These are phyloP conservation scores for Drosophila bunnanda DNA, from an alignment of 2,888 invertebrate genomes.

Conservation along the genomic window DNA sequence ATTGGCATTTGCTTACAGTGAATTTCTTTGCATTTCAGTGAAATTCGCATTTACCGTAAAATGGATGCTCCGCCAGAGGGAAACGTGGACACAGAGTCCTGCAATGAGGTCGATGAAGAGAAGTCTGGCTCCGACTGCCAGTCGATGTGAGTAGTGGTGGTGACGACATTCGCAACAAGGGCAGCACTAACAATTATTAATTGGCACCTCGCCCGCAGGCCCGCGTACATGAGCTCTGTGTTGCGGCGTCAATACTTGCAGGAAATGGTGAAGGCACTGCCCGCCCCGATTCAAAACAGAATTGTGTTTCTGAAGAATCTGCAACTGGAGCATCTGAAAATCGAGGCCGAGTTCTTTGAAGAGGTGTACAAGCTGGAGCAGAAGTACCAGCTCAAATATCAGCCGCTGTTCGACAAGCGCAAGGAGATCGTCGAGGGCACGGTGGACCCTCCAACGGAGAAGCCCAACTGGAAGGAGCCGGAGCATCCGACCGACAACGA, in stretches of 20 bases:
- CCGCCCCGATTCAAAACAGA: constrained; percentile 89
- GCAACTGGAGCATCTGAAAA: constrained; percentile 92
- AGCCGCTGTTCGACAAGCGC: constrained; percentile 83
- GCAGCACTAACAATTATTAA: constrained; percentile 7
- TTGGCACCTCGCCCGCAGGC: constrained; percentile 56
- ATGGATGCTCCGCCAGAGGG: constrained; percentile 72
- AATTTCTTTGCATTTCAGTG: constrained; percentile 25
- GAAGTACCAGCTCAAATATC: constrained; percentile 83
- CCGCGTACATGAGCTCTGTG: constrained; percentile 82
- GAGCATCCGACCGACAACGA: constrained; percentile 86
- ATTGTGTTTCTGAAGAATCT: constrained; percentile 95
- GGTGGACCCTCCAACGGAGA: constrained; percentile 94
- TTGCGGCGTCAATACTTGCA: constrained; percentile 83
- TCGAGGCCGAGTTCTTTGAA: constrained; percentile 97
- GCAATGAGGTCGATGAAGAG: constrained; percentile 68
- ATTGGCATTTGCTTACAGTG: background rate
- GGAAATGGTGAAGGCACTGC: constrained; percentile 84
- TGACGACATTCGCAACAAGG: background rate
- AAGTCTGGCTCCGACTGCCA: constrained; percentile 72
- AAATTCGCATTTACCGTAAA: constrained; percentile 35
- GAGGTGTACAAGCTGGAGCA: constrained; percentile 87
- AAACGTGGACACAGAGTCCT: constrained; percentile 61
- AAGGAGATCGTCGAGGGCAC: constrained; percentile 81
- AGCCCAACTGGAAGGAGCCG: constrained; percentile 95
- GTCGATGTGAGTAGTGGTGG: constrained; percentile 58